Conservation (phyloP, 2,888 invertebrate species). For the Trachelus stipa region DNA sequence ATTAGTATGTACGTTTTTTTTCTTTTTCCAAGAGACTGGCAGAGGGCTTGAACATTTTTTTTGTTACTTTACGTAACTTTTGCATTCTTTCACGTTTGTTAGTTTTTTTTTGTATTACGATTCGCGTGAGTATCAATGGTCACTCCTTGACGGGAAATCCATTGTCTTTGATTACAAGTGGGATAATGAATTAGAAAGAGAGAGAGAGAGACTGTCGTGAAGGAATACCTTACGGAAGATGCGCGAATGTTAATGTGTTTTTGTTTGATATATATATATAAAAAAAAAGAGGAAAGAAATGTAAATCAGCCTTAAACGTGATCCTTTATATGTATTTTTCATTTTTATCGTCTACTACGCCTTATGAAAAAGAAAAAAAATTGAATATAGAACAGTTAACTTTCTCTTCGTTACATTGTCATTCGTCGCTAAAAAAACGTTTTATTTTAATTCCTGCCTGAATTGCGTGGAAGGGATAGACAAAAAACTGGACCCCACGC, state of each 20-base stretch:
- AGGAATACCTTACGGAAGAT: slow-evolving; percentile 59
- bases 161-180: neutral
- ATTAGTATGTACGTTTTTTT: too few species aligned
- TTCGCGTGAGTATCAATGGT: too few species aligned
- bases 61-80: too few species aligned
- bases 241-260: slow-evolving; percentile 43
- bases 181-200: neutral
- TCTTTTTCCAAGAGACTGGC: too few species aligned
- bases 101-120: too few species aligned
- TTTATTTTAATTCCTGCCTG: neutral
- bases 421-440: neutral
- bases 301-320: slow-evolving; percentile 18
- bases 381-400: neutral
- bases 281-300: slow-evolving; percentile 23
- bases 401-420: neutral
- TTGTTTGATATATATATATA: too few species aligned
- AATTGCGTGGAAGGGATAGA: neutral
- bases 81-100: too few species aligned
- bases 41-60: too few species aligned
- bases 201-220: slow-evolving; percentile 35
- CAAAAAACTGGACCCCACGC: slow-evolving; percentile 18
- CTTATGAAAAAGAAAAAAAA: neutral
- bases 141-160: too few species aligned
- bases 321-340: neutral
- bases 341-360: neutral